These are phyloP conservation scores for Apostichopus californicus DNA, from an alignment of 35 echinoderm and acorn worm species.

Conservation along the genomic window DNA sequence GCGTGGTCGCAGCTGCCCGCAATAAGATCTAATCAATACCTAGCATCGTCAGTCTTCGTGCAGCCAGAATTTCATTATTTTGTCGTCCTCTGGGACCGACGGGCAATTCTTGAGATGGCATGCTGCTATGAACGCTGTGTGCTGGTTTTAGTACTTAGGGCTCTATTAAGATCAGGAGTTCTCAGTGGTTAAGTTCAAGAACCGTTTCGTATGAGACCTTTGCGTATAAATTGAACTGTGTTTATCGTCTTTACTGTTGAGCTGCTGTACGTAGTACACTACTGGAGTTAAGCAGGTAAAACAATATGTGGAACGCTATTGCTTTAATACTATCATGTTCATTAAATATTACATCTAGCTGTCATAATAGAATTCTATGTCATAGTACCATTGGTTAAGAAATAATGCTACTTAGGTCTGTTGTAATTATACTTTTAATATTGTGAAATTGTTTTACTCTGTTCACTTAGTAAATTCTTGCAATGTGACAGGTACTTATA, in stretches of 20 bases:
- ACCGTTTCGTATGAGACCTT: not conserved
- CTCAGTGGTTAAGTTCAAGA: not conserved
- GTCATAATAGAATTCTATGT: no score
- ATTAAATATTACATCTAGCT: no score
- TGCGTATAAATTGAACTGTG: no score
- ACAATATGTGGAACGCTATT: no score
- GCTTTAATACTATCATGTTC: no score
- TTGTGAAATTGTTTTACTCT: no score
- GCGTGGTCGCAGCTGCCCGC: not conserved
- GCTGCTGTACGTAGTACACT: not conserved
- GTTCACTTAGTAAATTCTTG: no score
- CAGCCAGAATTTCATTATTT: slow-evolving; percentile 30
- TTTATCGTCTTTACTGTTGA: no score
- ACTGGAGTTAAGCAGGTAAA: not conserved
- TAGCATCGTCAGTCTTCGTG: not conserved
- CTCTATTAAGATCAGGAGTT: not conserved
- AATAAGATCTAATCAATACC: slow-evolving; percentile 23
- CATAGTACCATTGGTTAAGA: no score
- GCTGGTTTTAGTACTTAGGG: not conserved
- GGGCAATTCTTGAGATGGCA: slow-evolving; percentile 28
- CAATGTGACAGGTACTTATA: no score
- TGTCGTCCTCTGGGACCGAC: slow-evolving; percentile 12
- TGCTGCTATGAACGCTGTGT: slow-evolving; percentile 27
- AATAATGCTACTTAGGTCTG: no score
- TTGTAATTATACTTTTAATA: no score